These are phyloP conservation scores for Agrochola litura DNA, from an alignment of 2,888 invertebrate genomes.

Conservation along the genomic window DNA sequence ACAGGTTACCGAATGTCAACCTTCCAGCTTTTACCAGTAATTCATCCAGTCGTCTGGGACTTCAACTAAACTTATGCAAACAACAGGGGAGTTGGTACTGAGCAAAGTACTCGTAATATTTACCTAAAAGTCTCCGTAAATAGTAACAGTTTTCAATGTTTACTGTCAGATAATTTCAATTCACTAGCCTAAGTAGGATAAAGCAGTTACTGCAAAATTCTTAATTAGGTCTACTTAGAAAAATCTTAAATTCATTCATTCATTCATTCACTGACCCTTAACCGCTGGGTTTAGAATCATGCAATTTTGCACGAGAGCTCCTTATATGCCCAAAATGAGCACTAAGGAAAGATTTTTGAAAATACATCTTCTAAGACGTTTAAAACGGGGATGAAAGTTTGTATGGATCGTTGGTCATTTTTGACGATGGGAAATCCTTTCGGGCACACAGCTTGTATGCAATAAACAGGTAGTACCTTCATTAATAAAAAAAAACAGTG, in stretches of 20 bases:
- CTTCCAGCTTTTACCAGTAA: slow-evolving; percentile 5
- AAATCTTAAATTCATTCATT: neutral
- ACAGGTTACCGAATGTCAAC: slow-evolving; percentile 2
- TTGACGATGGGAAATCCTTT: neutral
- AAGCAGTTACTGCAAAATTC: neutral
- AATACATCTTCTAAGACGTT: neutral
- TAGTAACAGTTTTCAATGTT: neutral
- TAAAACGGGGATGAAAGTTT: neutral
- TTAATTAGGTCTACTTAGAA: neutral
- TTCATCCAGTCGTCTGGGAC: slow-evolving; percentile 12
- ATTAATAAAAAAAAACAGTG: neutral
- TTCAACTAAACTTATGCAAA: neutral
- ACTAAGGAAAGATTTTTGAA: neutral
- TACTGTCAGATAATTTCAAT: neutral
- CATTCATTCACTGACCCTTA: neutral
- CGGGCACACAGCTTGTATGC: neutral
- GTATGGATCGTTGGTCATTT: neutral
- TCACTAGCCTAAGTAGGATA: neutral
- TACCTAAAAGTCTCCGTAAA: neutral
- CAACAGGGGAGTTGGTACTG: neutral
- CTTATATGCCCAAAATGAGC: neutral
- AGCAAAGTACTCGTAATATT: neutral
- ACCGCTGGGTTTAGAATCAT: neutral
- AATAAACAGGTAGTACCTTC: neutral
- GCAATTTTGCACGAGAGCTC: neutral